These are phyloP conservation scores for Antheraea mylitta DNA, from an alignment of 1,140 invertebrate species.

Conservation along the genomic window DNA sequence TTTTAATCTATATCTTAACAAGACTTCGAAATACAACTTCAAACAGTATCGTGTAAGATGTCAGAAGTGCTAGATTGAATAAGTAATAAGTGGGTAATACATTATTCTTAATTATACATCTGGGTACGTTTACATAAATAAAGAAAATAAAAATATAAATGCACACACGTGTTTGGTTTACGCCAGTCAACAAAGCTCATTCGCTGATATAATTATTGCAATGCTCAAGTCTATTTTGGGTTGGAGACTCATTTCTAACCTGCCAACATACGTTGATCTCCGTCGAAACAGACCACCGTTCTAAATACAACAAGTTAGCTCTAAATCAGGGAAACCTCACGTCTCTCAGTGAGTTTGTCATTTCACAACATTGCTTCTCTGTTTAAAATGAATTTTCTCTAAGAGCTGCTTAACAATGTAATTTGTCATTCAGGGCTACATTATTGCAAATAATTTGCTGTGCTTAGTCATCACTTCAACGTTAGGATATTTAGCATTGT, in stretches of 20 bases:
- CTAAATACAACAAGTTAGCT: slow-evolving; percentile 23
- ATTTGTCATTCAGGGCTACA: slow-evolving; percentile 33
- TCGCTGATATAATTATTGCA: slow-evolving; percentile 65
- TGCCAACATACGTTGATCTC: slow-evolving; percentile 35
- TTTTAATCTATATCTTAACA: not conserved
- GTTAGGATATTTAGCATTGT: not conserved
- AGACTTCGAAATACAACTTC: not conserved
- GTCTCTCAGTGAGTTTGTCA: slow-evolving; percentile 25
- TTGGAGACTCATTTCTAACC: slow-evolving; percentile 38
- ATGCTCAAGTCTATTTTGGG: slow-evolving; percentile 55
- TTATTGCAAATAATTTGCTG: slow-evolving; percentile 21
- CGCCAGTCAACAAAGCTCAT: slow-evolving; percentile 48
- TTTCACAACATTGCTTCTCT: slow-evolving; percentile 21
- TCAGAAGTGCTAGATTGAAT: not conserved
- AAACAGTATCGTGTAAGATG: not conserved
- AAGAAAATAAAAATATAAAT: slow-evolving; percentile 20
- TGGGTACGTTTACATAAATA: slow-evolving; percentile 2
- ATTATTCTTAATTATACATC: not conserved
- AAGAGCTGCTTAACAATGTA: slow-evolving; percentile 28
- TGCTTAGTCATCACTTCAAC: not conserved
- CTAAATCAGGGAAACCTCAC: slow-evolving; percentile 18
- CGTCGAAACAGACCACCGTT: slow-evolving; percentile 15
- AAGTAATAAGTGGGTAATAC: not conserved
- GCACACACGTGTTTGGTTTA: slow-evolving; percentile 30
- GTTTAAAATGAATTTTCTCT: slow-evolving; percentile 36